Evolutionary conservation across 2,888 invertebrate genomes (phyloP).

Genomic region (Tenthredo mesomela): DNA sequence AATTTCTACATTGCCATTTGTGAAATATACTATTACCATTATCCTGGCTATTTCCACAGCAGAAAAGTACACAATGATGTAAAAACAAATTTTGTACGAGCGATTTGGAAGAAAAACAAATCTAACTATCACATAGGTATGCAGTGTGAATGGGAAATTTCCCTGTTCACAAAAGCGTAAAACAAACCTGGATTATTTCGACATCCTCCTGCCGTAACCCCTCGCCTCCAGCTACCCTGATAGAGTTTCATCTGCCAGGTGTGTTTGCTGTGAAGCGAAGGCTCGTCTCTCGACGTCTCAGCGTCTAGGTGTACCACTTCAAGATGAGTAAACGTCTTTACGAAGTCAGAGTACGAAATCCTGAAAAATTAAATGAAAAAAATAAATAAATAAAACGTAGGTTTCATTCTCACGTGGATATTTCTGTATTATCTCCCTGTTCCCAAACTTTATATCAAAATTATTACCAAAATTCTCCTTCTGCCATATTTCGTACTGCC

Average conservation of each 20-base stretch:
- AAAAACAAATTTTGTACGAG: neutral
- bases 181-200: slow-evolving; percentile 87
- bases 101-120: neutral
- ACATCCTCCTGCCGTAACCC: slow-evolving; percentile 94
- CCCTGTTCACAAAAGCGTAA: neutral
- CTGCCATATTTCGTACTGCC: slow-evolving; percentile 82
- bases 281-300: slow-evolving; percentile 92
- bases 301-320: slow-evolving; percentile 93
- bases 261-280: slow-evolving; percentile 87
- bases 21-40: neutral
- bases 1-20: neutral
- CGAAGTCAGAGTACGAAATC: slow-evolving; percentile 92
- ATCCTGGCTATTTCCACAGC: neutral
- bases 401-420: neutral
- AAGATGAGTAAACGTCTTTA: slow-evolving; percentile 89
- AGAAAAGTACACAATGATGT: neutral
- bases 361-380: slow-evolving; percentile 74
- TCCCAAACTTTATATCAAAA: slow-evolving; percentile 4
- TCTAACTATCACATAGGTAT: too few species aligned
- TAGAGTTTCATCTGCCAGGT: slow-evolving; percentile 94
- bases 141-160: neutral
- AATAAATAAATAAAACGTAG: neutral
- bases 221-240: slow-evolving; percentile 92
- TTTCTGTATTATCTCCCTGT: slow-evolving; percentile 62
- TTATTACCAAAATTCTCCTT: slow-evolving; percentile 87